phyloP scores from a whole-genome alignment of 2,797 vertebrate species.

The Glyptemys insculpta region DNA sequence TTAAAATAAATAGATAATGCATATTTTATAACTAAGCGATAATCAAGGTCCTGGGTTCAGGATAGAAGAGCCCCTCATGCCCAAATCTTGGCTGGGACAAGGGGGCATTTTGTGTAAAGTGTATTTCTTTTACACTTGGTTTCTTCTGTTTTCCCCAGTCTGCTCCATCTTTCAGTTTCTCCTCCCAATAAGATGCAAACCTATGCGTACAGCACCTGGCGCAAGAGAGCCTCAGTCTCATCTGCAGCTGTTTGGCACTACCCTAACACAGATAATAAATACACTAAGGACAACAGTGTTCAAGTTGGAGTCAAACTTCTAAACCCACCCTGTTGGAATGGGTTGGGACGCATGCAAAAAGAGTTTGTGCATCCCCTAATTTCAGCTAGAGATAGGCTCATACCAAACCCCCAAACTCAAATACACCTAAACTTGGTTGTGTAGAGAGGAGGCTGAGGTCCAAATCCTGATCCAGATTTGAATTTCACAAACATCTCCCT shows the following conservation, averaged over 20 bases:
- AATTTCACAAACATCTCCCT: not conserved
- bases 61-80: not conserved
- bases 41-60: rapidly evolving
- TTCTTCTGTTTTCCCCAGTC: not conserved
- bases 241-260: not conserved
- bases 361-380: not conserved
- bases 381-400: not conserved
- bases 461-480: not conserved
- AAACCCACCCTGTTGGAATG: not conserved
- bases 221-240: not conserved
- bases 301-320: not conserved
- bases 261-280: not conserved
- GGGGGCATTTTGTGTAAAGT: not conserved
- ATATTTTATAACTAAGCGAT: not conserved
- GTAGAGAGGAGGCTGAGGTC: not conserved
- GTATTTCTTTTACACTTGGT: not conserved
- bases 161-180: not conserved
- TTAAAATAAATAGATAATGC: not conserved
- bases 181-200: not conserved
- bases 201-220: not conserved
- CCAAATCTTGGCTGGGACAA: not conserved
- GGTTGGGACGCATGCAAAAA: not conserved
- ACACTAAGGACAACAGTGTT: not conserved
- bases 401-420: not conserved
- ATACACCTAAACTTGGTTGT: rapidly evolving